Base-by-base conservation (phyloP, 2,113 vertebrate species). In the Microcebus jonahi region DNA sequence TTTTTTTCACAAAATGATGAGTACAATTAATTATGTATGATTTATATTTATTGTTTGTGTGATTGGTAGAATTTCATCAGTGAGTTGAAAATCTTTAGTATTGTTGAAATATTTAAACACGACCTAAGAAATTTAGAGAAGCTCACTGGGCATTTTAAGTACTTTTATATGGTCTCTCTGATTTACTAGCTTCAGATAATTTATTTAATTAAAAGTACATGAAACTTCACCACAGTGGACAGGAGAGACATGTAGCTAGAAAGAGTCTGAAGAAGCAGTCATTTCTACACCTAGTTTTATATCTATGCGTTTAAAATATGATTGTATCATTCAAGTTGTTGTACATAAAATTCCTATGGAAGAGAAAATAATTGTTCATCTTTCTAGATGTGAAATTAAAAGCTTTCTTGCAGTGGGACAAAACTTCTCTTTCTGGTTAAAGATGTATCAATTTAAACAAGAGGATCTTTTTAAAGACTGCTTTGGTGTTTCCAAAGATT, bases 311-410 rank as follows among this genome's bases (percentile, higher is more conserved):
- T 92, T 93, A 76, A 94, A 94, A 67, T 79, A 55, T 61, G 36
- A 82, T 45, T 6, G 2, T 21, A 76, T 89, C 84, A 83, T 68
- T 80, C 63, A 94, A 81, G 20, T 25, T 94, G 45, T n/a, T 96
- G 57, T 36, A 90, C 36, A 70, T 90, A 86, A 95, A 94, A 97
- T 93, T 97, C 57, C n/a, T 91, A 42, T 42, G 15, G n/a, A 92
- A 83, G 31, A 79, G 70, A 95, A 95, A 96, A 97, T 68, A 96
- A 85, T 92, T 80, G 96, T 88, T 89, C 34, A 59, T 71, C 18
- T 86, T 53, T 48, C 20, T 88, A 68, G 59, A 65, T 95, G 77
- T 96, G 59, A 95, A 95, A 96, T 95, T 95, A 92, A 96, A 97
- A 97, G 65, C 57, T 88, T 96, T 88, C 10, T 73, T 86, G 3